phyloP scores from a whole-genome alignment of 2,113 vertebrate species.

The Mirounga angustirostris region DNA sequence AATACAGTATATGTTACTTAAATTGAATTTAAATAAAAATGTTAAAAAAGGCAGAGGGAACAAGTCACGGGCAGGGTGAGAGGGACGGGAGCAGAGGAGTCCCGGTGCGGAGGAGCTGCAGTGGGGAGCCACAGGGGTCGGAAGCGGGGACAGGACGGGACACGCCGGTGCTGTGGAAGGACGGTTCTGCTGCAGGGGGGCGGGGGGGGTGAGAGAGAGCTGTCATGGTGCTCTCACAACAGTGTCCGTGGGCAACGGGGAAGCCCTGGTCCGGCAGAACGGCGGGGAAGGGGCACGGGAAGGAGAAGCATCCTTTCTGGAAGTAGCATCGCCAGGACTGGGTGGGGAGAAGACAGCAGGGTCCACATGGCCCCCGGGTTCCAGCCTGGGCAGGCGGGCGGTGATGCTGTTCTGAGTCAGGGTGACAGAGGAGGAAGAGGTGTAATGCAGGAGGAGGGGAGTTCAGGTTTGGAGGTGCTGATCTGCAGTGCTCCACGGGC shows the following conservation, averaged over 20 bases:
- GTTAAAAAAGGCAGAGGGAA: not conserved
- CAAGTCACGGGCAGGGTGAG: not conserved
- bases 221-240: not conserved
- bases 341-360: not conserved
- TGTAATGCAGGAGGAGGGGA: too few species aligned
- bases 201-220: not conserved
- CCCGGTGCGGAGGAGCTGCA: not conserved
- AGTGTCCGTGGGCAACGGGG: not conserved
- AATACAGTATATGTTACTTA: not conserved
- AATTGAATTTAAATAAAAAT: not conserved
- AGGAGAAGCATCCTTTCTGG: not conserved
- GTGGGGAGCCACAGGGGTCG: not conserved
- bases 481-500: not conserved
- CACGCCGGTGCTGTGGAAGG: not conserved
- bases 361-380: rapidly evolving
- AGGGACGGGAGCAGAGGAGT: not conserved
- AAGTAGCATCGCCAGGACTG: not conserved
- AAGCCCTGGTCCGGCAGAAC: not conserved
- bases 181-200: not conserved
- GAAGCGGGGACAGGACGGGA: not conserved
- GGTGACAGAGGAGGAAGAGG: not conserved
- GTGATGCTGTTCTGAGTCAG: too few species aligned
- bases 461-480: not conserved
- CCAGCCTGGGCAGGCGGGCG: not conserved
- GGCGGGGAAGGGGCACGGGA: not conserved